Evolutionary conservation across 1,140 invertebrate genomes (phyloP).

Genomic region (Sycobia sp.): DNA sequence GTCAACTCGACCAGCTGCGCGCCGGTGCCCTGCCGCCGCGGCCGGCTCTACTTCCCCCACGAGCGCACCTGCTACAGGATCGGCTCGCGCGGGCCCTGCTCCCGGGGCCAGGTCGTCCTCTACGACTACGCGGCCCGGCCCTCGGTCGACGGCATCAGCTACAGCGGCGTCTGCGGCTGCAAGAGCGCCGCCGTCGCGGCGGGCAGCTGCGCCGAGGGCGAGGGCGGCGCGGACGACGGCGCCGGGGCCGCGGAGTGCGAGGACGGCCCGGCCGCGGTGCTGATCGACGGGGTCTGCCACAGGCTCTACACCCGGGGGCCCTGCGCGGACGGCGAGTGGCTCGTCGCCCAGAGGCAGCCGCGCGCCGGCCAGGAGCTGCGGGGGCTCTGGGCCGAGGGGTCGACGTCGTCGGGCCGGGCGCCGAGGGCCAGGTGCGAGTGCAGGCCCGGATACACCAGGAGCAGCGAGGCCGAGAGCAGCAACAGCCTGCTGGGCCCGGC

Average conservation of each 20-base stretch:
- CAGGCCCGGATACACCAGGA: slow-evolving; percentile 69
- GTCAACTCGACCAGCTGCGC: slow-evolving; percentile 66
- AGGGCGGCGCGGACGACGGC: slow-evolving; percentile 51
- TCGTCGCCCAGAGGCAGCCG: slow-evolving; percentile 63
- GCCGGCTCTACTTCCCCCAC: slow-evolving; percentile 74
- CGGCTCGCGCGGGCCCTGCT: slow-evolving; percentile 74
- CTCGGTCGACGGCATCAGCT: slow-evolving; percentile 78
- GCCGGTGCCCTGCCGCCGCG: slow-evolving; percentile 72
- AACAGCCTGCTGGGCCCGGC: slow-evolving; percentile 43
- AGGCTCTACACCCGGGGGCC: slow-evolving; percentile 76
- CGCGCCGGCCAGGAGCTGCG: slow-evolving; percentile 42
- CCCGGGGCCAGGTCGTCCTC: slow-evolving; percentile 71
- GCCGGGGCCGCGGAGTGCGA: slow-evolving; percentile 68
- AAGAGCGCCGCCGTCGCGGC: slow-evolving; percentile 52
- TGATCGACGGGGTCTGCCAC: slow-evolving; percentile 70
- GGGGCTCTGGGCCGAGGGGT: slow-evolving; percentile 43
- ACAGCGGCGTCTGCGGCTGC: slow-evolving; percentile 79
- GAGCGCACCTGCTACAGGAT: slow-evolving; percentile 76
- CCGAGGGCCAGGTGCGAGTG: slow-evolving; percentile 71
- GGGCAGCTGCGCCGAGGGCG: slow-evolving; percentile 47
- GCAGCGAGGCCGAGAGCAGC: slow-evolving; percentile 47
- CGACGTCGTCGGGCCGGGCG: slow-evolving; percentile 40
- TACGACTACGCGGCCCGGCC: slow-evolving; percentile 78
- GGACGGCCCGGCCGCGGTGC: slow-evolving; percentile 65
- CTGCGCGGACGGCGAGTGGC: slow-evolving; percentile 74